phyloP scores from a whole-genome alignment of 2,888 invertebrate species.

The Ellobium chinense region DNA sequence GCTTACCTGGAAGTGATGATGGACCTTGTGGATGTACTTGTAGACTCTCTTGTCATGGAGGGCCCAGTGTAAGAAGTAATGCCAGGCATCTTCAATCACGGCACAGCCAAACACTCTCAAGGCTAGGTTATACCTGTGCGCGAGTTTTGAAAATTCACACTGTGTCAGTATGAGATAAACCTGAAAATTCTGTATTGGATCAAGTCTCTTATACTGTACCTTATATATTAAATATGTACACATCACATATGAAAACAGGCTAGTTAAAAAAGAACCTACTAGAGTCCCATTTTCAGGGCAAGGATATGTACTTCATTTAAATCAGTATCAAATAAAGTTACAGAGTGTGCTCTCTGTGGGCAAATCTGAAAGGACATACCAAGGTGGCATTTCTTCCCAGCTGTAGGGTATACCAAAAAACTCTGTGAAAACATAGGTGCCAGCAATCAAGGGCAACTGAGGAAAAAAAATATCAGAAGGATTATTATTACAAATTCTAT shows the following conservation, averaged over 20 bases:
- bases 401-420: conserved; percentile 67
- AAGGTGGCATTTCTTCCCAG: conserved; percentile 70
- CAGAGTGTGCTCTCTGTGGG: too few relatives aligned
- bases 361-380: too few relatives aligned
- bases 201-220: too few relatives aligned
- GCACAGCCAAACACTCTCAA: conserved; percentile 53
- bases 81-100: conserved; percentile 74
- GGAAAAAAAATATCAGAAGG: conserved; percentile 14
- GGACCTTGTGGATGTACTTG: conserved; percentile 73
- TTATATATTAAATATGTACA: too few relatives aligned
- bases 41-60: conserved; percentile 70
- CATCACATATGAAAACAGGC: too few relatives aligned
- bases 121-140: conserved; percentile 41
- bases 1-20: conserved; percentile 67
- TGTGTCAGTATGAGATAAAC: too few relatives aligned
- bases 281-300: too few relatives aligned
- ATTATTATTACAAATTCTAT: neutral
- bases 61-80: conserved; percentile 70
- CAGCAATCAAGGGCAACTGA: conserved; percentile 70
- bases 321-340: too few relatives aligned
- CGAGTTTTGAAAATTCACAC: too few relatives aligned
- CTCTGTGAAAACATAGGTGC: conserved; percentile 69
- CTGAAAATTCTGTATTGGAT: too few relatives aligned
- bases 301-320: too few relatives aligned
- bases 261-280: too few relatives aligned